Evolutionary conservation across 2,888 invertebrate species (phyloP).

Genomic region (Drosophila helvetica): DNA sequence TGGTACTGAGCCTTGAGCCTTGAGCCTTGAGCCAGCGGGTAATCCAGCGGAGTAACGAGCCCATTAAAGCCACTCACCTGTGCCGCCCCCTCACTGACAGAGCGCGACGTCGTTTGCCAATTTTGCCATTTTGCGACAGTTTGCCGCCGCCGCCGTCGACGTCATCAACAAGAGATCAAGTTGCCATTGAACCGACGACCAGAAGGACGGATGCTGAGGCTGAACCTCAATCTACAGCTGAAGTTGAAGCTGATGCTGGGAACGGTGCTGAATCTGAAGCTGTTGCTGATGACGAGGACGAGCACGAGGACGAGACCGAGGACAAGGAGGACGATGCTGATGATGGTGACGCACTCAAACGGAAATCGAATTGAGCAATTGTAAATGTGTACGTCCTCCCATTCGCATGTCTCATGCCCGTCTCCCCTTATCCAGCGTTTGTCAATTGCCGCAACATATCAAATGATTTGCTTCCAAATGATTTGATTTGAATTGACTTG

Average conservation of each 20-base stretch:
- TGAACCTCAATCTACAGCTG: not conserved
- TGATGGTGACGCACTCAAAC: slow-evolving; percentile 70
- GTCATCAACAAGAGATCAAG: slow-evolving; percentile 70
- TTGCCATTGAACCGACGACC: slow-evolving; percentile 57
- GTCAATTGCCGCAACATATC: slow-evolving; percentile 79
- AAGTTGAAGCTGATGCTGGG: not conserved
- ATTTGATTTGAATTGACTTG: slow-evolving; percentile 82
- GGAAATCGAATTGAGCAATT: slow-evolving; percentile 82
- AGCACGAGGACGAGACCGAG: not conserved
- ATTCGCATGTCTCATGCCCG: not conserved
- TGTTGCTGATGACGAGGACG: not conserved
- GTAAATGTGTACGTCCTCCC: slow-evolving; percentile 52
- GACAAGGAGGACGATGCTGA: slow-evolving; percentile 24
- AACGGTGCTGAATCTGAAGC: not conserved
- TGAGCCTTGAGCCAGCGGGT: slow-evolving; percentile 14
- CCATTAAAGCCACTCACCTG: slow-evolving; percentile 79
- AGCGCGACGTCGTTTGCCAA: slow-evolving; percentile 60
- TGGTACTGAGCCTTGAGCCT: not conserved
- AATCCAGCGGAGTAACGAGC: slow-evolving; percentile 67
- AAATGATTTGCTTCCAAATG: slow-evolving; percentile 82
- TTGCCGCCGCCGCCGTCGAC: slow-evolving; percentile 64
- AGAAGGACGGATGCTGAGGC: not conserved
- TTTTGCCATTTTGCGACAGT: slow-evolving; percentile 66
- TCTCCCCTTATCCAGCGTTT: slow-evolving; percentile 51
- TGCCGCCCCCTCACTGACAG: slow-evolving; percentile 28